Conservation (phyloP, 2,113 vertebrate species). For the Cyanoramphus novaezelandiae region DNA sequence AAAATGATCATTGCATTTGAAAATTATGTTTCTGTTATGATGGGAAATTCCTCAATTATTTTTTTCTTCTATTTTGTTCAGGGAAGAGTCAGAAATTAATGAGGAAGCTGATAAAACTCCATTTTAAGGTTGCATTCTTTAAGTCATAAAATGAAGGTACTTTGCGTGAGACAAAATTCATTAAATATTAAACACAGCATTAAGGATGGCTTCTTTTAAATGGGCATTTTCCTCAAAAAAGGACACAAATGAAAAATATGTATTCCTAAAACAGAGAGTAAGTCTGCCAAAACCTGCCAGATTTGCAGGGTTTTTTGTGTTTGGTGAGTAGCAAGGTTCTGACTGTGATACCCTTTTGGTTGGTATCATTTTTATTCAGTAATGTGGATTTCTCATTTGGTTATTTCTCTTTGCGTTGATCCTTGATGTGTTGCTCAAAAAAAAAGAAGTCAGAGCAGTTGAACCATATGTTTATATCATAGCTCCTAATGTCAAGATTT, state of each 20-base stretch:
- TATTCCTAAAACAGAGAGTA: neutral
- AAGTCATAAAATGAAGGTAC: neutral
- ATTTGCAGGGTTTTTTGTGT: neutral
- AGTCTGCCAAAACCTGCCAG: neutral
- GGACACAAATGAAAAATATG: neutral
- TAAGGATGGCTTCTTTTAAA: neutral
- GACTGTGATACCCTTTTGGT: neutral
- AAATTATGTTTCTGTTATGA: neutral
- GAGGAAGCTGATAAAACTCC: neutral
- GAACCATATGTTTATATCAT: slow-evolving; percentile 61
- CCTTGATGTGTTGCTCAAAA: slow-evolving; percentile 12
- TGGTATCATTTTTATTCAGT: neutral
- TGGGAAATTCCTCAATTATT: neutral
- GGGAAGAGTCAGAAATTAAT: neutral
- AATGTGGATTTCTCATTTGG: neutral
- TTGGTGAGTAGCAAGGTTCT: neutral
- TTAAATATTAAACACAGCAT: neutral
- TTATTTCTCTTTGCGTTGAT: neutral
- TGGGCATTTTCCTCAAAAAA: slow-evolving; percentile 4
- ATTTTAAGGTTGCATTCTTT: slow-evolving; percentile 1
- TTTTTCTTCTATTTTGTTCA: neutral
- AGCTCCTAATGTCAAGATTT: slow-evolving; percentile 60
- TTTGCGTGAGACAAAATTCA: neutral
- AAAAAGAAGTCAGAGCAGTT: slow-evolving; percentile 3
- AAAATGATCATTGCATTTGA: neutral